Evolutionary conservation across 2,113 vertebrate genomes (phyloP).

Genomic region (Mormyrus iriodes): DNA sequence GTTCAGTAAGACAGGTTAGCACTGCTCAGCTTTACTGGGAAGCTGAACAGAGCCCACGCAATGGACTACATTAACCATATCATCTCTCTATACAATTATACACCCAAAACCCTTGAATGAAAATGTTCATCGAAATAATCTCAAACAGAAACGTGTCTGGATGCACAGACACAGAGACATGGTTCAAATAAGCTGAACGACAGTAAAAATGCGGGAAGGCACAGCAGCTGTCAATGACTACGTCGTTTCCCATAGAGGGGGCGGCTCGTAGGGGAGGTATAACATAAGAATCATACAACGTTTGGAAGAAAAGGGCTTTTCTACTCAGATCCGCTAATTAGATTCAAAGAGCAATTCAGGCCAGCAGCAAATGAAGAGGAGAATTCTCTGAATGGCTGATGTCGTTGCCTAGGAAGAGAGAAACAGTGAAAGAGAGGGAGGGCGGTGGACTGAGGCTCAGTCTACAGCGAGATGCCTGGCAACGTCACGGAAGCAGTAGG

Average conservation of each 20-base stretch:
- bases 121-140: neutral
- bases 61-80: neutral
- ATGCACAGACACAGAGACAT: neutral
- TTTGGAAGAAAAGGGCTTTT: neutral
- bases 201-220: neutral
- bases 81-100: neutral
- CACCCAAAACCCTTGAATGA: neutral
- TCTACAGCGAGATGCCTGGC: neutral
- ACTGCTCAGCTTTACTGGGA: neutral
- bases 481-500: neutral
- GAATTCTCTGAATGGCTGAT: neutral
- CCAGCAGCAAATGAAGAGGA: neutral
- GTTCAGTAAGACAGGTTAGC: neutral
- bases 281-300: neutral
- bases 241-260: neutral
- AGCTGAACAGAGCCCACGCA: neutral
- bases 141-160: neutral
- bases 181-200: neutral
- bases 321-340: conserved; percentile 19
- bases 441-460: neutral
- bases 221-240: neutral
- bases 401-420: neutral
- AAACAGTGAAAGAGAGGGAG: neutral
- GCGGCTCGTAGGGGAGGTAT: neutral
- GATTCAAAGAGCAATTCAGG: conserved; percentile 22